A percentile compares a stretch with the other conserved stretches of the same genome.
phyloP scores from a whole-genome alignment of 2,113 vertebrate species.

The Telmatochromis brachygnathus region DNA sequence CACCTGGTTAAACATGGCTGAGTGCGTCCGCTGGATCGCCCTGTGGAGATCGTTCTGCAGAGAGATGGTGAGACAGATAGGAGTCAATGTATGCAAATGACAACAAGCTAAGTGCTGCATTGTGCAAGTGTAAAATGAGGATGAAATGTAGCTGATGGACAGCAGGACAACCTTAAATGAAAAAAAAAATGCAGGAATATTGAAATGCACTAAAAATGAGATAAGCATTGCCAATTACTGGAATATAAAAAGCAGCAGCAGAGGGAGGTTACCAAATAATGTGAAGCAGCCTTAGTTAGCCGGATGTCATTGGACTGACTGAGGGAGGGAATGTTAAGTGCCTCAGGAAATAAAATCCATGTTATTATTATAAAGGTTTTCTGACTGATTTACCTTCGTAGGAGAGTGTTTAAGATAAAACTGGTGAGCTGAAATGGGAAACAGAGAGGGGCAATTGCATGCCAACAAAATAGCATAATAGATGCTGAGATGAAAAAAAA shows the following conservation, averaged over 20 bases:
- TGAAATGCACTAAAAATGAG: neutral
- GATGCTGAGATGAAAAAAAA: neutral
- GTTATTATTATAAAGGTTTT: neutral
- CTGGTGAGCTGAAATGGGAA: neutral
- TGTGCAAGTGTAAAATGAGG: neutral
- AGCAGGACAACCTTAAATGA: neutral
- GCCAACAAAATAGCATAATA: conserved; percentile 1
- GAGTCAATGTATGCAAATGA: neutral
- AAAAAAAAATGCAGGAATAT: neutral
- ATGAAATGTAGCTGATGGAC: neutral
- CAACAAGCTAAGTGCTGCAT: neutral
- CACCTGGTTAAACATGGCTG: conserved; percentile 83
- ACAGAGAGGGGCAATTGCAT: neutral
- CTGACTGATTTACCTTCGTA: neutral
- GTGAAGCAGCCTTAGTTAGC: neutral
- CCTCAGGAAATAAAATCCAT: neutral
- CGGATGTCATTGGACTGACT: neutral
- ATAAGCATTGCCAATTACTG: neutral
- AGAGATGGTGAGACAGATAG: neutral
- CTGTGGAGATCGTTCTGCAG: conserved; percentile 77
- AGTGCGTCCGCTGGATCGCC: conserved; percentile 79
- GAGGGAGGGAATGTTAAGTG: neutral
- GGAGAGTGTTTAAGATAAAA: neutral
- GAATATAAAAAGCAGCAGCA: neutral
- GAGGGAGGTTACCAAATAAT: neutral